phyloP scores from a whole-genome alignment of 2,113 vertebrate genomes.

The Chinchilla lanigera region DNA sequence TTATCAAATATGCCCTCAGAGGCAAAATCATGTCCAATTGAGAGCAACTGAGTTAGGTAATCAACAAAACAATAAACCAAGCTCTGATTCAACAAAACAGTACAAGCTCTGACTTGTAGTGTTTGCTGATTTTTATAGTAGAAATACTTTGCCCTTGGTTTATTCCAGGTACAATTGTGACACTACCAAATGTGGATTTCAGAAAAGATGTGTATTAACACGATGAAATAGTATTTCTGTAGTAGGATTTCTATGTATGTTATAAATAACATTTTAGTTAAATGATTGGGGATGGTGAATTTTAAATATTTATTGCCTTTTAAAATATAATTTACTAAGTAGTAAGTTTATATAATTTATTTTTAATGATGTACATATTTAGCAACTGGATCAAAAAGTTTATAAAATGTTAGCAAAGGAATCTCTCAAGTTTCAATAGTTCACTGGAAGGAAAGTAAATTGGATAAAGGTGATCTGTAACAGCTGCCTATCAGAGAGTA shows the following conservation, averaged over 20 bases:
- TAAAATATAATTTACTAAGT: neutral
- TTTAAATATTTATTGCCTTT: slow-evolving; percentile 20
- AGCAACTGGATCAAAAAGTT: neutral
- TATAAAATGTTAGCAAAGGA: neutral
- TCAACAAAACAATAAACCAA: neutral
- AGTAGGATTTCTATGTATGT: neutral
- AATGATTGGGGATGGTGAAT: neutral
- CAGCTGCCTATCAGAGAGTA: neutral
- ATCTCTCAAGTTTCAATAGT: neutral
- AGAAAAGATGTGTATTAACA: neutral
- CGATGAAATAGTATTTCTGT: neutral
- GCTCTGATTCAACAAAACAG: neutral
- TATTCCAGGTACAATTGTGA: neutral
- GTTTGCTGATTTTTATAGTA: neutral
- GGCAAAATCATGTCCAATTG: neutral
- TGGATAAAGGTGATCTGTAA: neutral
- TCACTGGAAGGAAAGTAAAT: neutral
- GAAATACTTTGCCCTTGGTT: neutral
- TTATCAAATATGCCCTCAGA: neutral
- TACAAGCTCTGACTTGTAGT: neutral
- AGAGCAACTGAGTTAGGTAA: neutral
- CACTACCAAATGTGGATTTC: neutral
- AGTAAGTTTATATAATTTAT: neutral
- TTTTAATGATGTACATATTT: slow-evolving; percentile 33
- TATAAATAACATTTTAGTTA: slow-evolving; percentile 19